phyloP scores from a whole-genome alignment of 1,140 invertebrate genomes.

The Nymphalis io region DNA sequence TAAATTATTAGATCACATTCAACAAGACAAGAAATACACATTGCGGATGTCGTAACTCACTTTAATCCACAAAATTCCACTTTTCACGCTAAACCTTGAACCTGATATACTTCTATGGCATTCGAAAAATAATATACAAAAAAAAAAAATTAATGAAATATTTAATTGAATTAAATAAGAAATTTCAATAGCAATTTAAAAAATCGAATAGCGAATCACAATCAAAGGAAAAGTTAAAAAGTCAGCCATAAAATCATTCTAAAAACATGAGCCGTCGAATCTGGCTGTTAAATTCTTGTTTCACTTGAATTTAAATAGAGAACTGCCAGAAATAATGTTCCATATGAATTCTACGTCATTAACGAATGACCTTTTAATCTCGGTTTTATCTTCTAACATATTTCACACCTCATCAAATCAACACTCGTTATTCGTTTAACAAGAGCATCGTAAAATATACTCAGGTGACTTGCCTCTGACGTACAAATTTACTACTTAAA shows the following conservation, averaged over 20 bases:
- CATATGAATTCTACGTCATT: neutral
- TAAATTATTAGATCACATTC: no score
- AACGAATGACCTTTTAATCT: slow-evolving; percentile 5
- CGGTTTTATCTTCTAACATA: slow-evolving; percentile 18
- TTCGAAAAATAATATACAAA: no score
- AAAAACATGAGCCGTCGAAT: no score
- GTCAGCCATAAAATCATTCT: no score
- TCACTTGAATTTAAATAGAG: no score
- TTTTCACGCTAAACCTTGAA: neutral
- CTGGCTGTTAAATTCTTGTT: no score
- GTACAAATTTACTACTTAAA: slow-evolving; percentile 55
- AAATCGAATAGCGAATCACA: no score
- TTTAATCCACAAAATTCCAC: neutral
- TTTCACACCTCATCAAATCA: slow-evolving; percentile 48
- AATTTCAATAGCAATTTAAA: no score
- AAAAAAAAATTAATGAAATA: no score
- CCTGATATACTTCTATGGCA: no score
- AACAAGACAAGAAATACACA: neutral
- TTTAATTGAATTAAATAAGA: no score
- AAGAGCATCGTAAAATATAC: slow-evolving; percentile 52
- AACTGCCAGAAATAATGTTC: neutral
- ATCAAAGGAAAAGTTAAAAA: no score
- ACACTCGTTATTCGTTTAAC: slow-evolving; percentile 54
- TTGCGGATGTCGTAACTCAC: neutral
- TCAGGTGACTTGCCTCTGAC: slow-evolving; percentile 60